These are phyloP conservation scores for Notechis scutatus DNA, from an alignment of 2,113 vertebrate genomes.

Conservation along the genomic window DNA sequence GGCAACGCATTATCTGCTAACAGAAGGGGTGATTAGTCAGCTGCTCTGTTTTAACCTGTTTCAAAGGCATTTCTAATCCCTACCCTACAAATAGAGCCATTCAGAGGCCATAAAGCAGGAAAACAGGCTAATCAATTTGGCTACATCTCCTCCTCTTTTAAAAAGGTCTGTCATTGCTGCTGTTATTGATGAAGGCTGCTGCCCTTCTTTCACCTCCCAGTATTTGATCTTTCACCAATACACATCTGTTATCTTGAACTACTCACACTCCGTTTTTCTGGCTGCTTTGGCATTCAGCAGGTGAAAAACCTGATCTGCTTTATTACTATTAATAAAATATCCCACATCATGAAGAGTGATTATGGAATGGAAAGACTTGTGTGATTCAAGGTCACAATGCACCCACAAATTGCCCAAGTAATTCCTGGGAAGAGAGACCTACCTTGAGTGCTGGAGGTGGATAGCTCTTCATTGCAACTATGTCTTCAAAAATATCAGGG, in stretches of 20 bases:
- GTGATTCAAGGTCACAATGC: background rate
- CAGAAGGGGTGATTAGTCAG: slow-evolving; percentile 67
- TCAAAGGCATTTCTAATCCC: slow-evolving; percentile 61
- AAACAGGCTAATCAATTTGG: slow-evolving; percentile 29
- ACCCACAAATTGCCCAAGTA: background rate
- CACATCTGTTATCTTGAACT: background rate
- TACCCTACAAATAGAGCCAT: slow-evolving; percentile 45
- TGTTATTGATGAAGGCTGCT: background rate
- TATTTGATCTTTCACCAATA: background rate
- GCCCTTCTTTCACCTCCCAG: slow-evolving; percentile 44
- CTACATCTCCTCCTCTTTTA: background rate
- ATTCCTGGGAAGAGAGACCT: background rate
- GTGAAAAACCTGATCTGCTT: background rate
- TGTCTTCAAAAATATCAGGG: background rate
- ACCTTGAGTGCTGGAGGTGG: too few species aligned
- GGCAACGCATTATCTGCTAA: slow-evolving; percentile 60
- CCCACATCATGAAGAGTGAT: background rate
- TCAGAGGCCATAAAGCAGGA: slow-evolving; percentile 51
- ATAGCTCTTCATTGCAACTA: background rate
- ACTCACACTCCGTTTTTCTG: background rate
- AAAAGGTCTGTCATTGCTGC: background rate
- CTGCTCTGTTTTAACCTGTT: slow-evolving; percentile 68
- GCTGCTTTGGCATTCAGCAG: background rate
- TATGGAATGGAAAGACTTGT: background rate
- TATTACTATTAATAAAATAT: background rate